Evolutionary conservation across 2,888 invertebrate species (phyloP), one percentile per base, ranked within the genome.

Genomic region (Tubulanus polymorphus): DNA sequence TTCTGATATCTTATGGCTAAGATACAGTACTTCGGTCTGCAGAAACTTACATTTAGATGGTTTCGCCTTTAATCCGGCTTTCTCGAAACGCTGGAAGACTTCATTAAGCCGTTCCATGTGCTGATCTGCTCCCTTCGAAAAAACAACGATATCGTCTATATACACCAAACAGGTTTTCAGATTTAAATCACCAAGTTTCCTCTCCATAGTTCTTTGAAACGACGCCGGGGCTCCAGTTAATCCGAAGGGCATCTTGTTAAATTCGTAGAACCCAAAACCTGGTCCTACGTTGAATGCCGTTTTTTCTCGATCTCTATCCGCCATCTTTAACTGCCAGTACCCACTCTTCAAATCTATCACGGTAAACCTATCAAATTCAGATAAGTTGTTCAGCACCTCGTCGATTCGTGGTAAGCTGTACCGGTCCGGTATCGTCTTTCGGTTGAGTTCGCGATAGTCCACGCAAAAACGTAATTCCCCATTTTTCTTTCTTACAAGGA

Each of bases 91-190:
- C 27, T 27, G 23, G 18, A 51, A 27, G 12, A 51, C 28, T 5
- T 28, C 18, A 37, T 45, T 45, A 20, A 51, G 28, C 18, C 45
- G 3, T 20, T 51, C 52, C 8, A 51, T 45, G 2, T 26, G 15
- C 27, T 51, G 26, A 27, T 51, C 41, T 28, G 45, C n/a, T 2
- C 26, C 45, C 15, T 23, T 51, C 23, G 28, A n/a, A 27, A 51
- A 51, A 8, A 51, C 45, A 12, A 51, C 28, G 2, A 51, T 51
- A 3, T 51, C 52, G 10, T 51, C 52, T n/a, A 51, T 2, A 27
- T 45, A 51, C 10, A 51, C 45, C 45, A 51, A 45, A 28, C 37
- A 12, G 10, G 45, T 37, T 30, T 51, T 25, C n/a, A 51, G 41
- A 41, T 45, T 51, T 18, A 27, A 29, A 25, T 51, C 52, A 12